Conservation (phyloP, 2,888 invertebrate genomes). For the Diarsia brunnea region DNA sequence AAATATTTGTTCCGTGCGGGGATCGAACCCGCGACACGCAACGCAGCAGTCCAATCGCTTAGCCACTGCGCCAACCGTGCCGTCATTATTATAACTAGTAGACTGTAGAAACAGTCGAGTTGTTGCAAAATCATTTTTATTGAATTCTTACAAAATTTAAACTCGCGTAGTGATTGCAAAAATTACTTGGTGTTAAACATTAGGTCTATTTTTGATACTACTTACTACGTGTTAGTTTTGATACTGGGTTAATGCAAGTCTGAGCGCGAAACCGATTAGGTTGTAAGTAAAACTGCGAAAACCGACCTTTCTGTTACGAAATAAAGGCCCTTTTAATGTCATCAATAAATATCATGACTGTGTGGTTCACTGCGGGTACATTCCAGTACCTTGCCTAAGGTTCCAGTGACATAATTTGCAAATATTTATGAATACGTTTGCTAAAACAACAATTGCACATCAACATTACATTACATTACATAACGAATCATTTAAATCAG, state of each 20-base stretch:
- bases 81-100: neutral
- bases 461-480: too few relatives aligned
- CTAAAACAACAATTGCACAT: neutral
- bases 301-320: neutral
- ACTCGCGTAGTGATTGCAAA: neutral
- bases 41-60: too few relatives aligned
- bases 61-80: too few relatives aligned
- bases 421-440: neutral
- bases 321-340: neutral
- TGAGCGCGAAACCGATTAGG: neutral
- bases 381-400: neutral
- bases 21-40: too few relatives aligned
- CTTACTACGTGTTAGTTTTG: neutral
- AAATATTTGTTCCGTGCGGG: too few relatives aligned
- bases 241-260: neutral
- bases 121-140: neutral
- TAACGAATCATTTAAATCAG: neutral
- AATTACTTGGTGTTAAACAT: too few relatives aligned
- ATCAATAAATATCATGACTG: neutral
- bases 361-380: neutral
- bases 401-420: neutral
- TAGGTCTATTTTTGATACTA: neutral
- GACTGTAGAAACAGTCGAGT: neutral
- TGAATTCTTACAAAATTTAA: neutral
- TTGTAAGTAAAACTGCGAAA: neutral